Percentiles rank a stretch among this genome's conserved stretches.
Evolutionary conservation across 2,888 invertebrate species (phyloP).

Genomic region (Rapana venosa): DNA sequence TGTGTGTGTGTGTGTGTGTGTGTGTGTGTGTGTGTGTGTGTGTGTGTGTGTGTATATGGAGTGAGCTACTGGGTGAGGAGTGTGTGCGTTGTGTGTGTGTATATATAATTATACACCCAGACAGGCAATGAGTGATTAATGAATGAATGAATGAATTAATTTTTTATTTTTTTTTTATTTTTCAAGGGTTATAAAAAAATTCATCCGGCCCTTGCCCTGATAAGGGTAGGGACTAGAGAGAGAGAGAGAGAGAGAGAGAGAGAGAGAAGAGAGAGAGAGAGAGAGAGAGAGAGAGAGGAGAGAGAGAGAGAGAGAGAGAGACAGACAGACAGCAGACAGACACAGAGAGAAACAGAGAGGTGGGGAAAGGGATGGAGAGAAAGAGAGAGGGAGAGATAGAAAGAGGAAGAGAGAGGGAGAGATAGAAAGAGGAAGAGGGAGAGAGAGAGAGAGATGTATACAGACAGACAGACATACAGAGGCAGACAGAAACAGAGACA

Average conservation of each 20-base stretch:
- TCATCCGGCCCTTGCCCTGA: too few relatives aligned
- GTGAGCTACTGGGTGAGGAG: too few relatives aligned
- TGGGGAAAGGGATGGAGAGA: not conserved
- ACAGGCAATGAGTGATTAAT: not conserved
- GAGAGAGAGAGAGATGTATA: not conserved
- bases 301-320: not conserved
- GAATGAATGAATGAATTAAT: too few relatives aligned
- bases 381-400: not conserved
- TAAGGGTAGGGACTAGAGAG: too few relatives aligned
- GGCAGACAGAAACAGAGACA: not conserved
- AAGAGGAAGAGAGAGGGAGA: too few relatives aligned
- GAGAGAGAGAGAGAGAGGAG: not conserved
- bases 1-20: slow-evolving; percentile 8
- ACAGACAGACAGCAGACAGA: too few relatives aligned
- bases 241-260: not conserved
- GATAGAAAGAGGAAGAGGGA: not conserved
- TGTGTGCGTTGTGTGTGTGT: not conserved
- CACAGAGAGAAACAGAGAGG: not conserved
- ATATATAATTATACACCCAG: not conserved
- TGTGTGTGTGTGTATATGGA: not conserved
- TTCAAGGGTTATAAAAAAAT: too few relatives aligned
- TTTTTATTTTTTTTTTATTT: too few relatives aligned
- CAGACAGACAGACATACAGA: not conserved
- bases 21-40: slow-evolving; percentile 15
- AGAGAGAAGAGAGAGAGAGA: not conserved